Conservation (phyloP, 2,888 invertebrate genomes). For the Dyspetes luteomarginatus region DNA sequence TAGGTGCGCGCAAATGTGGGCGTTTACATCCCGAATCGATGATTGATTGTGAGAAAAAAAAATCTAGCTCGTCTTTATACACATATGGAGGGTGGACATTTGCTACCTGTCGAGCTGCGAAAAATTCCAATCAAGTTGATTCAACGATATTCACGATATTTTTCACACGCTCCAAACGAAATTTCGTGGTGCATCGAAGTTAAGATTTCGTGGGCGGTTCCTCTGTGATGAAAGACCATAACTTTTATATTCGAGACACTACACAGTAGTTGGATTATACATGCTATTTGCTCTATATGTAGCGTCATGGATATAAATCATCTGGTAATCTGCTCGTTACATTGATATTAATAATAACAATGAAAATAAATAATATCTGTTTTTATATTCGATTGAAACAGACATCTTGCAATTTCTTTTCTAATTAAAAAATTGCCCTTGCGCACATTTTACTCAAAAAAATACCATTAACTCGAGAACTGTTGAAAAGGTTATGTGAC, state of each 20-base stretch:
- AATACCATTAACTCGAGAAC: not conserved
- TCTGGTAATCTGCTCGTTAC: not conserved
- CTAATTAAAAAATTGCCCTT: not conserved
- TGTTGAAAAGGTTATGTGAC: not conserved
- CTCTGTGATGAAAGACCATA: constrained; percentile 15
- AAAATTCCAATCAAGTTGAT: constrained; percentile 32
- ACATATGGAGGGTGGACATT: constrained; percentile 6
- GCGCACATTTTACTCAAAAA: not conserved
- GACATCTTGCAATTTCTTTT: not conserved
- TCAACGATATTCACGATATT: constrained; percentile 21
- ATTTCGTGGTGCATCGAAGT: not conserved
- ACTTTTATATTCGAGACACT: constrained; percentile 16
- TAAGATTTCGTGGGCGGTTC: constrained; percentile 52
- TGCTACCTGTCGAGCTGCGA: constrained; percentile 59
- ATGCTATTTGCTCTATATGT: no score
- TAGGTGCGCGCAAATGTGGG: constrained; percentile 66
- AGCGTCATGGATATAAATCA: not conserved
- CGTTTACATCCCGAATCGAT: constrained; percentile 73
- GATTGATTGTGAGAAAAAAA: constrained; percentile 80
- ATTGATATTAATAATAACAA: not conserved
- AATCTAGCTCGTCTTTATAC: constrained; percentile 19
- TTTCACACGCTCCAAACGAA: constrained; percentile 48
- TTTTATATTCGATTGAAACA: not conserved
- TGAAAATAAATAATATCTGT: not conserved
- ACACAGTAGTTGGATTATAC: no score